Percentiles rank a stretch among this genome's conserved stretches.
phyloP scores from a whole-genome alignment of 2,888 invertebrate species.

The Conops quadrifasciatus region DNA sequence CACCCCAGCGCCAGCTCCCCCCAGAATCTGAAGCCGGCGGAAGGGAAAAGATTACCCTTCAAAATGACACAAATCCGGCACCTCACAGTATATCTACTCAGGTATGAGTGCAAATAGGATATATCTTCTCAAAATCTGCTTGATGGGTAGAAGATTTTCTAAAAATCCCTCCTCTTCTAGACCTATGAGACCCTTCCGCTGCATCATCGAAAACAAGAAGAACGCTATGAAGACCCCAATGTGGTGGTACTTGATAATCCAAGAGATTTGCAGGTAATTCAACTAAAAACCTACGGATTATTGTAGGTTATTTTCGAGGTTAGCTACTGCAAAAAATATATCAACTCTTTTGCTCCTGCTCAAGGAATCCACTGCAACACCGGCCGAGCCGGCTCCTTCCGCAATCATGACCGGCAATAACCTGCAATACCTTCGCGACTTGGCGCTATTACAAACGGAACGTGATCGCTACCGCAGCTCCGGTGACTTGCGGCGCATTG shows the following conservation, averaged over 20 bases:
- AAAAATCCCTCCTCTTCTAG: slow-evolving; percentile 56
- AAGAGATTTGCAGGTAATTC: slow-evolving; percentile 4
- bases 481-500: slow-evolving; percentile 66
- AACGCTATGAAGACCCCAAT: background rate
- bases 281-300: background rate
- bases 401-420: slow-evolving; percentile 47
- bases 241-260: background rate
- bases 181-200: slow-evolving; percentile 67
- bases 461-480: slow-evolving; percentile 65
- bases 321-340: too few species aligned
- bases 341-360: too few species aligned
- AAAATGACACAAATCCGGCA: slow-evolving; percentile 68
- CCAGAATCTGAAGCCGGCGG: slow-evolving; percentile 27
- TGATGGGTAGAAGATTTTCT: background rate
- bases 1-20: slow-evolving; percentile 68
- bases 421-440: slow-evolving; percentile 51
- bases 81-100: slow-evolving; percentile 89
- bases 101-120: slow-evolving; percentile 65
- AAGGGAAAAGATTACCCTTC: background rate
- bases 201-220: slow-evolving; percentile 33
- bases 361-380: too few species aligned
- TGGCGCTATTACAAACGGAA: slow-evolving; percentile 49
- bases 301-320: background rate
- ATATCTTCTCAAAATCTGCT: background rate
- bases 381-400: background rate